Conservation (phyloP, 2,113 vertebrate genomes). For the Emydocephalus ijimae region DNA sequence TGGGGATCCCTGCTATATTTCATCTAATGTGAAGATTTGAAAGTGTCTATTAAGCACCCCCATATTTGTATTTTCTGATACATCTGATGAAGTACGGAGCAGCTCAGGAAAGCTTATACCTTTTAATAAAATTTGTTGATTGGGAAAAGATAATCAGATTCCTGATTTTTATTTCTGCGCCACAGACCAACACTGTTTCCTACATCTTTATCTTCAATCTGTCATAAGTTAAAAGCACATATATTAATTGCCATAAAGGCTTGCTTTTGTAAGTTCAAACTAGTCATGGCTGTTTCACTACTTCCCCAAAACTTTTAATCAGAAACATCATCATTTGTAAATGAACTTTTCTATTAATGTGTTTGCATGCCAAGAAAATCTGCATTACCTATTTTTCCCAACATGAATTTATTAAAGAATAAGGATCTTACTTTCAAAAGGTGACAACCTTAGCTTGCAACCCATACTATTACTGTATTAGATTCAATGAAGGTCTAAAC, state of each 20-base stretch:
- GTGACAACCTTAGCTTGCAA: not conserved
- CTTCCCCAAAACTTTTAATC: not conserved
- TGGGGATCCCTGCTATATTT: not conserved
- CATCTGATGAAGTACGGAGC: not conserved
- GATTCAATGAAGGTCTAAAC: not conserved
- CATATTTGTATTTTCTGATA: not conserved
- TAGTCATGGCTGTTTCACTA: not conserved
- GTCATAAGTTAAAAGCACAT: not conserved
- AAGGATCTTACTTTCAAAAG: not conserved
- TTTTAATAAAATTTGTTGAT: not conserved
- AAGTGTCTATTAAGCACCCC: not conserved
- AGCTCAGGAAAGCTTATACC: not conserved
- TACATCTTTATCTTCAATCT: not conserved
- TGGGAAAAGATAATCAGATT: not conserved
- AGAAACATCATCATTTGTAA: not conserved
- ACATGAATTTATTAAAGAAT: not conserved
- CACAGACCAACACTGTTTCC: not conserved
- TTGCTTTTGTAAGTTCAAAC: not conserved
- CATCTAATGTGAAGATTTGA: not conserved
- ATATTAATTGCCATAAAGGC: not conserved
- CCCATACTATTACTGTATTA: not conserved
- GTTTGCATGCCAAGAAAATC: not conserved
- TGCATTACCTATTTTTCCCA: not conserved
- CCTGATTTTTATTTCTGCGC: not conserved
- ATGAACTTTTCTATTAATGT: not conserved